A percentile compares a stretch with the other conserved stretches of the same genome.
phyloP scores from a whole-genome alignment of 64 coral and sea anemone genomes.

The Montipora cactus region DNA sequence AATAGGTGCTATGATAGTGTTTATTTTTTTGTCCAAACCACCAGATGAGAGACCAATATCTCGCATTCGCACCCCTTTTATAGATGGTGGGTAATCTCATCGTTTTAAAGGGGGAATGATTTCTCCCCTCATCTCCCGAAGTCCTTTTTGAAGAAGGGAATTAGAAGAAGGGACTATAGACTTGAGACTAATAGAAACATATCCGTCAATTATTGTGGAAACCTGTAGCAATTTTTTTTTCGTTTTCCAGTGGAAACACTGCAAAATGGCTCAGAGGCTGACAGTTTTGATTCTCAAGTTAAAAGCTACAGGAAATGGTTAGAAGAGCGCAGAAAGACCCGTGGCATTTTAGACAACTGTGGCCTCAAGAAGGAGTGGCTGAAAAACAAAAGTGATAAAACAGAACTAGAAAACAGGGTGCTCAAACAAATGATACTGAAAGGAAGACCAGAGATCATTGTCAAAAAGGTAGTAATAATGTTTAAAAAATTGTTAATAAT shows the following conservation, averaged over 20 bases:
- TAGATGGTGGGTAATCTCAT: too few relatives aligned
- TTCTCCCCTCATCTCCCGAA: too few relatives aligned
- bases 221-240: neutral
- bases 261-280: constrained; percentile 3
- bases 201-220: neutral
- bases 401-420: constrained; percentile 82
- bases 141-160: too few relatives aligned
- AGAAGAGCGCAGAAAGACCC: constrained; percentile 74
- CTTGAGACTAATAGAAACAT: too few relatives aligned
- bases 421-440: constrained; percentile 62
- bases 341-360: constrained; percentile 64
- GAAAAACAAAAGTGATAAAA: constrained; percentile 63
- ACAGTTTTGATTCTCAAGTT: constrained; percentile 13
- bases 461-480: constrained; percentile 28
- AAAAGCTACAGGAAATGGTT: constrained; percentile 83
- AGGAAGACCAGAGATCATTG: constrained; percentile 56
- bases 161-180: too few relatives aligned
- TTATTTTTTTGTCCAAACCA: too few relatives aligned
- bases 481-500: neutral
- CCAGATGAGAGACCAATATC: too few relatives aligned
- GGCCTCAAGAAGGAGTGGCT: constrained; percentile 83
- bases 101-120: too few relatives aligned
- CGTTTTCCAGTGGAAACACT: neutral
- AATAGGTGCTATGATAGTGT: too few relatives aligned
- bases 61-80: too few relatives aligned